Percentiles rank a stretch among this genome's conserved stretches.
Conservation (phyloP, 2,113 vertebrate species). For the Myiozetetes cayanensis region DNA sequence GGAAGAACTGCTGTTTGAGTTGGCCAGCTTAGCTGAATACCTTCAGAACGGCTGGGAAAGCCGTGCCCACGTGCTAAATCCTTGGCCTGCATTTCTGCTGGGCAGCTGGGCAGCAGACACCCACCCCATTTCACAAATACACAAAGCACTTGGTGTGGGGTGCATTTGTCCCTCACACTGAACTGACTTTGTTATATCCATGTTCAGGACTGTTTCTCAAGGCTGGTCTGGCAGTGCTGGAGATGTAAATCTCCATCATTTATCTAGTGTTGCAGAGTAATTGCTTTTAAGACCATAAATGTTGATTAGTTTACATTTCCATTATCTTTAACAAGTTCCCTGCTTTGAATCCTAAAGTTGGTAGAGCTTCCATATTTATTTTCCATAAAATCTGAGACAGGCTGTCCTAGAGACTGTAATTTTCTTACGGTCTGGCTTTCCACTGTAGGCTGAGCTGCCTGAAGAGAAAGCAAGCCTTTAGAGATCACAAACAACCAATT, state of each 20-base stretch:
- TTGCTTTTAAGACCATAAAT: background rate
- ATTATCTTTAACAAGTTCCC: background rate
- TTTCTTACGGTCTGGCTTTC: conserved; percentile 16
- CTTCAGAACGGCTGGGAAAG: background rate
- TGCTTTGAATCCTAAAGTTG: background rate
- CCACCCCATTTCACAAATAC: background rate
- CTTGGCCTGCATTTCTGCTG: background rate
- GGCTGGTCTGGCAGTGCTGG: background rate
- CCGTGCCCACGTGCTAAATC: background rate
- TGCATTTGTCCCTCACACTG: background rate
- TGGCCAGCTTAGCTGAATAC: background rate
- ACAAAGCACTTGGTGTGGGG: background rate
- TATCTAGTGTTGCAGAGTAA: background rate
- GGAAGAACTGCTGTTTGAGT: background rate
- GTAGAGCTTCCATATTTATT: background rate
- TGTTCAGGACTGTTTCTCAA: background rate
- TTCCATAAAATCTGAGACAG: background rate
- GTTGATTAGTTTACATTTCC: background rate
- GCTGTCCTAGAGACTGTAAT: background rate
- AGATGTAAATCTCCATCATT: background rate
- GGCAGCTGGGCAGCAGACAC: background rate
- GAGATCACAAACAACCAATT: conserved; percentile 76
- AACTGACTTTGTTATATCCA: background rate
- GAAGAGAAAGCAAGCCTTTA: conserved; percentile 65
- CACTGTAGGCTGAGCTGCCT: conserved; percentile 19